These are phyloP conservation scores for Linurgus olivaceus DNA, from an alignment of 2,797 vertebrate species.

Conservation along the genomic window DNA sequence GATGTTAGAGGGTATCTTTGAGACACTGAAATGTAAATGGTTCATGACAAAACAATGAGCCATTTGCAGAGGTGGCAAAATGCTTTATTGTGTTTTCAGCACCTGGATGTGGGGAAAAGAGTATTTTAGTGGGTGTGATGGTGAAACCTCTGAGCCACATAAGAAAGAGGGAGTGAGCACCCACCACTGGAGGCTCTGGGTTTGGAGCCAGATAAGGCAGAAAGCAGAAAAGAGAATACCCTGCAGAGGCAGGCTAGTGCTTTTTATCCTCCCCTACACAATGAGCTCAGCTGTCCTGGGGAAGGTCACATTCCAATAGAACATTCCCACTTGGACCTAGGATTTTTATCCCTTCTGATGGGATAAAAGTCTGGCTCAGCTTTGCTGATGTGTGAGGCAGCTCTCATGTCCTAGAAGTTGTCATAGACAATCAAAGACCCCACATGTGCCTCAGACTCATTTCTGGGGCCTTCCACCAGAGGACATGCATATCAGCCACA, in stretches of 20 bases:
- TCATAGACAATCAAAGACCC: neutral
- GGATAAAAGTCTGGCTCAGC: neutral
- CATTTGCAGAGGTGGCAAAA: neutral
- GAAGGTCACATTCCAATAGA: neutral
- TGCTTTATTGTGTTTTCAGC: neutral
- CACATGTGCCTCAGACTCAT: accelerated
- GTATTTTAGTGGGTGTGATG: neutral
- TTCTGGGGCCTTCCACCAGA: neutral
- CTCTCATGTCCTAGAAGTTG: neutral
- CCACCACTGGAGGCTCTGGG: too few species aligned
- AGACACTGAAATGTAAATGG: neutral
- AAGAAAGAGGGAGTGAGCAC: neutral
- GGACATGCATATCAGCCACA: neutral
- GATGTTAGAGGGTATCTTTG: too few species aligned
- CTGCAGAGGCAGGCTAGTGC: neutral
- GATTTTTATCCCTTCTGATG: neutral
- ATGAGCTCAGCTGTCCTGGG: too few species aligned
- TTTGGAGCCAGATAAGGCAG: neutral
- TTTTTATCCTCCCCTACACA: neutral
- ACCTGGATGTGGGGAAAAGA: neutral
- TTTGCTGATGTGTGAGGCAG: neutral
- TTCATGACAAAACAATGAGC: neutral
- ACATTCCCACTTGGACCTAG: too few species aligned
- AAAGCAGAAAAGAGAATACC: neutral
- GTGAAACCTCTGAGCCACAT: too few species aligned